phyloP scores from a whole-genome alignment of 2,888 invertebrate species.

The Epirrhoe alternata region DNA sequence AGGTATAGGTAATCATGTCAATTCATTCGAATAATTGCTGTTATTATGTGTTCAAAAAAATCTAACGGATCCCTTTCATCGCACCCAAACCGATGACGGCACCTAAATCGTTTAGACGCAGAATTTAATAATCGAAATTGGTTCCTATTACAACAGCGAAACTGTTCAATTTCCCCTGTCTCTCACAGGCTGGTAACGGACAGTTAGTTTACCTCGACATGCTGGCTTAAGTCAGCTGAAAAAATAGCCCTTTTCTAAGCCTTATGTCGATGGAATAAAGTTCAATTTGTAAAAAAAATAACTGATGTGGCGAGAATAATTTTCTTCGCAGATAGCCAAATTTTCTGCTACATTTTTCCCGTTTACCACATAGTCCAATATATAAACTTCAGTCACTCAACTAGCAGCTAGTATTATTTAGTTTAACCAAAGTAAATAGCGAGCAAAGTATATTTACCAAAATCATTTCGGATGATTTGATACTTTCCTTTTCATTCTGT shows the following conservation, averaged over 20 bases:
- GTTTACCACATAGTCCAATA: no score
- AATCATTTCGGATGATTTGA: no score
- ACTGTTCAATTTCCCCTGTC: slow-evolving; percentile 16
- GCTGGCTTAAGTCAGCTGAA: slow-evolving; percentile 3
- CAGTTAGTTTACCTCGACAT: slow-evolving; percentile 20
- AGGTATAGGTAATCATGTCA: not conserved
- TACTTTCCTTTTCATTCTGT: no score
- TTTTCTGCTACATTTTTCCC: no score
- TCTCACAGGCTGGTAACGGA: slow-evolving; percentile 5
- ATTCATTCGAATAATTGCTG: not conserved
- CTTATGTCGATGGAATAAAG: not conserved
- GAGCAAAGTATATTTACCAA: no score
- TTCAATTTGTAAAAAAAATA: not conserved
- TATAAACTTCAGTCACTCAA: no score
- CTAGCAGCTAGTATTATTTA: no score
- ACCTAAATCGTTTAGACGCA: slow-evolving; percentile 1
- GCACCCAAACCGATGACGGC: not conserved
- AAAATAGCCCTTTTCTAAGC: slow-evolving; percentile 3
- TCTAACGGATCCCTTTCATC: not conserved
- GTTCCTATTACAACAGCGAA: slow-evolving; percentile 5
- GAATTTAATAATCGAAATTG: slow-evolving; percentile 6
- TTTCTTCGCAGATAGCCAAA: not conserved
- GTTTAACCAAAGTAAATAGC: no score
- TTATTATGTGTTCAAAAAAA: not conserved
- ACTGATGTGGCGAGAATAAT: not conserved